Conservation (phyloP, 1,140 invertebrate genomes). For the Latrodectus geometricus region DNA sequence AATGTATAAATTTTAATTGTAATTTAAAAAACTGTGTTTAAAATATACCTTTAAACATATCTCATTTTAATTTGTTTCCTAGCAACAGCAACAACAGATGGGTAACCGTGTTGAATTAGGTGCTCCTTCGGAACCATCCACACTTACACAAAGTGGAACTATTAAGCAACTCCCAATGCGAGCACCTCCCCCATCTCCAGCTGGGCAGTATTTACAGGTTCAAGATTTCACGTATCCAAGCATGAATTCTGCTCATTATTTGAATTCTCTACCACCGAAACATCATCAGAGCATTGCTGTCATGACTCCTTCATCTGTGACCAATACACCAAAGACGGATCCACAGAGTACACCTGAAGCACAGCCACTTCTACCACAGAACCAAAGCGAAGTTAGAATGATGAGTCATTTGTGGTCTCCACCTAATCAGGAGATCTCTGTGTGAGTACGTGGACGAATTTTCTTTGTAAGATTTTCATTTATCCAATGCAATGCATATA, state of each 20-base stretch:
- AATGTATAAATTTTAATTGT: too few relatives aligned
- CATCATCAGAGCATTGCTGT: slow-evolving; percentile 3
- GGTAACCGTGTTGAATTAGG: slow-evolving; percentile 10
- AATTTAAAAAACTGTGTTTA: too few relatives aligned
- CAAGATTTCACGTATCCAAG: slow-evolving; percentile 58
- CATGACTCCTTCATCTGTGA: slow-evolving; percentile 19
- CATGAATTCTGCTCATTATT: slow-evolving; percentile 36
- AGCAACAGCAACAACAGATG: slow-evolving; percentile 46
- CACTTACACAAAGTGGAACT: background rate
- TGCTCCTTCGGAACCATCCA: background rate
- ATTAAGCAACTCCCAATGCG: slow-evolving; percentile 28
- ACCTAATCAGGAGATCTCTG: slow-evolving; percentile 61
- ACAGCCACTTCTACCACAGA: slow-evolving; percentile 47
- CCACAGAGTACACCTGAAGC: slow-evolving; percentile 33
- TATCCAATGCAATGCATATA: too few relatives aligned
- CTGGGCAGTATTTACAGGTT: slow-evolving; percentile 54
- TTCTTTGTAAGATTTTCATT: background rate
- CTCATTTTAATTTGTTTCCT: too few relatives aligned
- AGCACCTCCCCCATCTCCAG: slow-evolving; percentile 48
- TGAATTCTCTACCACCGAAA: slow-evolving; percentile 55
- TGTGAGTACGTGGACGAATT: slow-evolving; percentile 61
- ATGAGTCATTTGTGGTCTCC: slow-evolving; percentile 60
- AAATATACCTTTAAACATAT: too few relatives aligned
- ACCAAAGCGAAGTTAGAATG: slow-evolving; percentile 39
- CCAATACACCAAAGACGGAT: slow-evolving; percentile 38